Base-by-base conservation (phyloP, 2,797 vertebrate species). In the Hypotaenidia philippensis region DNA sequence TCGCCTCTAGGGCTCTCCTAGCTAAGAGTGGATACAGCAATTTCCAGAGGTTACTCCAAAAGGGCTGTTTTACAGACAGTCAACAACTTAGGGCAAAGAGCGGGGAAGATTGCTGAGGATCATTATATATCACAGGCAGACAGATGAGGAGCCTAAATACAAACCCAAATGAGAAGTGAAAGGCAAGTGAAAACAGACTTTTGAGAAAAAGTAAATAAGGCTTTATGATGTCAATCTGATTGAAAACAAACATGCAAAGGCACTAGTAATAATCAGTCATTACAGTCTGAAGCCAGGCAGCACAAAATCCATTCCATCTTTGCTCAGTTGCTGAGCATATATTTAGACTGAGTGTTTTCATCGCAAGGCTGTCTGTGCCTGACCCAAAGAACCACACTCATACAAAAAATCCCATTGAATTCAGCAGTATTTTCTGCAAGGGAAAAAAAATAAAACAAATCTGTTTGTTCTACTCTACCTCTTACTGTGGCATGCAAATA, bases 131-230 rank as follows among this genome's bases (percentile, higher is more conserved):
- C 87, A 89, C 44, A 75, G 74, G 50, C 57, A 76, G 70, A 86
- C 31, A 90, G 65, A 94, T 76, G 87, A 96, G 68, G 74, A 90
- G 61, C 63, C 60, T 83, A 82, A 92, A 94, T 47, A 57, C 74
- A 86, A 91, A 65, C 49, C 74, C 77, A 93, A 88, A 90, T 93
- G 74, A 94, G 88, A 96, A 94, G 85, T 87, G 85, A 96, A 96
- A 96, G 77, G 76, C 87, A 96, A 96, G 93, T 55, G 49, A 89
- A 95, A 96, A 94, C 74, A 96, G 87, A 84, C 74, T 79, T 91
- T 77, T 56, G 87, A 64, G 41, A 94, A 93, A 93, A 96, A 93
- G 94, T 87, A 96, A 97, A 93, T 94, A 93, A 86, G 76, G 83
- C 52, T 90, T 92, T 66, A 74, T 69, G 78, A 94, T 96, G 86